Evolutionary conservation across 2,113 vertebrate species (phyloP).

Genomic region (Smithornis capensis): DNA sequence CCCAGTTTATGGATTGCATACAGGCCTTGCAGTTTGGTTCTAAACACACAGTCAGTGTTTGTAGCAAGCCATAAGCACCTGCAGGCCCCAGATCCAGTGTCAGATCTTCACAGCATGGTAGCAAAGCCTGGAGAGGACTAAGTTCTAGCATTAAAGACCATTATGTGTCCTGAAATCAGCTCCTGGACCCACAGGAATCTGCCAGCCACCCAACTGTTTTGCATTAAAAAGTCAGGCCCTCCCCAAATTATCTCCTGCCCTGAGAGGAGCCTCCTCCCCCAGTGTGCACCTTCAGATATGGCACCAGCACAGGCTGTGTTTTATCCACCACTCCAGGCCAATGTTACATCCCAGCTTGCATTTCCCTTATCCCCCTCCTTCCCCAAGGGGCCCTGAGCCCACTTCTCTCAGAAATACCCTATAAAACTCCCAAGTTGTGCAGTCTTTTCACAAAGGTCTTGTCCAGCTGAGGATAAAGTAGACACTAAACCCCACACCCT

Average conservation of each 20-base stretch:
- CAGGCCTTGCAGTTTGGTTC: rapidly evolving
- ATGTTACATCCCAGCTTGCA: background rate
- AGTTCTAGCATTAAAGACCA: background rate
- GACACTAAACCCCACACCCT: background rate
- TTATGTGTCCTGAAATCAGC: background rate
- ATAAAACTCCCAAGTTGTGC: background rate
- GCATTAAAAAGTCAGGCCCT: background rate
- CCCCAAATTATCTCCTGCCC: background rate
- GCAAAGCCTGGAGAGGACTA: background rate
- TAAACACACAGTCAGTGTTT: background rate
- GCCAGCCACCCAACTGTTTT: background rate
- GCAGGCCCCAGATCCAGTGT: background rate
- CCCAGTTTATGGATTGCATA: background rate
- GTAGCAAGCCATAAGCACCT: background rate
- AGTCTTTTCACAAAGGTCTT: background rate
- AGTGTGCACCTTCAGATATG: background rate
- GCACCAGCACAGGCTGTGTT: background rate
- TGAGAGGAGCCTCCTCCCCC: background rate
- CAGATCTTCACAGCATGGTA: background rate
- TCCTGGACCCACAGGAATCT: background rate
- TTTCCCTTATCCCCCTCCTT: background rate
- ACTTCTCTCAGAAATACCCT: background rate
- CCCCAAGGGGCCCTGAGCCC: background rate
- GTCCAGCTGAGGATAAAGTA: background rate
- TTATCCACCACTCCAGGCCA: background rate